Percentiles rank a stretch among this genome's conserved stretches.
Conservation (phyloP, 2,113 vertebrate species). For the Arizona elegans region DNA sequence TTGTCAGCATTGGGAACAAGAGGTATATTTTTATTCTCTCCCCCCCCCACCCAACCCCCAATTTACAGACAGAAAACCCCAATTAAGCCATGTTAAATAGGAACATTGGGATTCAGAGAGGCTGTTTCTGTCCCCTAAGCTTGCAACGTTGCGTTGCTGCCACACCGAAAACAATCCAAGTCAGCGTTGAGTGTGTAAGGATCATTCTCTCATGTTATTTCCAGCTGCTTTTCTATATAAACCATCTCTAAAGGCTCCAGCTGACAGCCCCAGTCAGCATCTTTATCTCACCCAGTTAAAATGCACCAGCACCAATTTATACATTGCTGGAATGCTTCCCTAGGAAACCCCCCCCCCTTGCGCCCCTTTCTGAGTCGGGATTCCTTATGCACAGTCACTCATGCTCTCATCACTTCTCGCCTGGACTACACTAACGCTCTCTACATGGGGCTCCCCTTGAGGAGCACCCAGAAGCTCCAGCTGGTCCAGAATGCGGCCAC, state of each 20-base stretch:
- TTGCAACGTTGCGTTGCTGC: not conserved
- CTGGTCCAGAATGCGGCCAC: too few relatives aligned
- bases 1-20: not conserved
- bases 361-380: too few relatives aligned
- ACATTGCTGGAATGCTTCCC: not conserved
- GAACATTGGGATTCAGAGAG: not conserved
- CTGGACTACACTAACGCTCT: too few relatives aligned
- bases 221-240: not conserved
- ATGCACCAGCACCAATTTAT: not conserved
- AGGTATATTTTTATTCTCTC: not conserved
- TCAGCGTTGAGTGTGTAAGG: not conserved
- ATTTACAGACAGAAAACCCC: not conserved
- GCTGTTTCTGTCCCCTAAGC: not conserved
- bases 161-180: not conserved
- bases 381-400: too few relatives aligned
- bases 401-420: too few relatives aligned
- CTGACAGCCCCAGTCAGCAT: not conserved
- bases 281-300: not conserved
- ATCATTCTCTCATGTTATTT: not conserved
- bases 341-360: too few relatives aligned
- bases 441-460: too few relatives aligned
- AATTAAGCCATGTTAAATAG: not conserved
- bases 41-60: not conserved
- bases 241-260: not conserved
- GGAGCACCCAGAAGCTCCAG: too few relatives aligned